Percentiles rank a stretch among this genome's conserved stretches.
phyloP scores from a whole-genome alignment of 2,888 invertebrate species.

The Dorcus parallelipipedus region DNA sequence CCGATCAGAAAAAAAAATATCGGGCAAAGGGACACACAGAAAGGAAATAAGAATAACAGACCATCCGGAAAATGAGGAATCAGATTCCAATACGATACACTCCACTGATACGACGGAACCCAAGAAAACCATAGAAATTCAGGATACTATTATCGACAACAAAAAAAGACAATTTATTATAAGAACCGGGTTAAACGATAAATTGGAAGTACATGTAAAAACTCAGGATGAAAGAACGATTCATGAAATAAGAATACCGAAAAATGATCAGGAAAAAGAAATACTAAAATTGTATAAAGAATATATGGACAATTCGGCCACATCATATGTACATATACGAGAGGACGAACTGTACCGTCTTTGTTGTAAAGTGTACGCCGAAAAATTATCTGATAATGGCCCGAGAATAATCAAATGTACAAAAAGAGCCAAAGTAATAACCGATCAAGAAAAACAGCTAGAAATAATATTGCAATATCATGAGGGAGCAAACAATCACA shows the following conservation, averaged over 20 bases:
- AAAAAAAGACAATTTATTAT: background rate
- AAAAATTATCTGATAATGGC: background rate
- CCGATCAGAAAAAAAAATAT: too few relatives aligned
- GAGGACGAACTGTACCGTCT: too few relatives aligned
- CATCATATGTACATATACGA: slow-evolving; percentile 1
- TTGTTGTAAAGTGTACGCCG: background rate
- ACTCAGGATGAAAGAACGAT: background rate
- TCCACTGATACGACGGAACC: background rate
- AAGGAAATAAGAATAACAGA: too few relatives aligned
- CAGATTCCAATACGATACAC: background rate
- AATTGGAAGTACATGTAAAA: slow-evolving; percentile 1
- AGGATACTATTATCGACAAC: background rate
- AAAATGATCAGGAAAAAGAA: background rate
- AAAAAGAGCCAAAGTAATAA: background rate
- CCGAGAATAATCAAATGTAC: slow-evolving; percentile 1
- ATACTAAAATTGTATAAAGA: background rate
- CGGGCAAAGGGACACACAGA: too few relatives aligned
- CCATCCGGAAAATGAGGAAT: background rate
- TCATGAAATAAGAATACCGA: background rate
- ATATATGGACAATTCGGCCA: background rate
- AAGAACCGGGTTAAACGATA: background rate
- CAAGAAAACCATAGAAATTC: slow-evolving; percentile 1
- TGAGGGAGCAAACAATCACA: background rate
- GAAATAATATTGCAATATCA: background rate
- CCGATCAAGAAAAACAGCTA: background rate